Base-by-base conservation (phyloP, 2,888 invertebrate genomes). In the Chydorus sphaericus region DNA sequence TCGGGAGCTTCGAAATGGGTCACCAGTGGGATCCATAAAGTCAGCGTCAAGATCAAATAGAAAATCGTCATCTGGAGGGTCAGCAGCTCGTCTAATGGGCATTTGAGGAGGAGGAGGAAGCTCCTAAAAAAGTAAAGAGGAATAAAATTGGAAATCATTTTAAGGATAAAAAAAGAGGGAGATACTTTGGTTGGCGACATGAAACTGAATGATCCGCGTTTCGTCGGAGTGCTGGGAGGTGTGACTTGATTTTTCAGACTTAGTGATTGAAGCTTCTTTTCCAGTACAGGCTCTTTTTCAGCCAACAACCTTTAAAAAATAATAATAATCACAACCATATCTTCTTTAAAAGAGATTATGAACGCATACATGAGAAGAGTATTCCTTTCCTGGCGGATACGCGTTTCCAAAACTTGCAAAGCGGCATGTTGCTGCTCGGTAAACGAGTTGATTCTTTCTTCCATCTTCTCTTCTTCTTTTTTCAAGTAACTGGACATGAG, bases 401-500 rank as follows among this genome's bases (percentile, higher is more conserved):
- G 52, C 14, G 31, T 36, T 37, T 55, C 38, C 23, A 56, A 18
- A 28, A 52, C 29, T n/a, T 26, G 20, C 10, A 55, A 33, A 26
- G 49, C 33, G 31, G 29, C 39, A 33, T 83, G 84, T 66, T 85
- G 82, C 65, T 81, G 80, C 64, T 82, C 82, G 60, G 81, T 79
- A 70, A 78, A 88, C 59, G 78, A 77, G 64, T 82, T 78, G 59
- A 90, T 82, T 62, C 81, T 77, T 63, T 84, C 83, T 65, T 87
- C 86, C 49, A 84, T 79, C 2, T 77, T 76, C 48, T 77, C 74
- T 54, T 83, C 77, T 70, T 87, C 82, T 49, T 77, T 75, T 65
- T 82, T 79, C 54, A 88, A 70, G 50, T 77, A 80, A 62, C 79
- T 78, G 58, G 80, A 78, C 59, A 85, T 74, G 64, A 81, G 78